These are phyloP conservation scores for Muscidifurax raptorellus DNA, from an alignment of 1,140 invertebrate genomes.

Conservation along the genomic window DNA sequence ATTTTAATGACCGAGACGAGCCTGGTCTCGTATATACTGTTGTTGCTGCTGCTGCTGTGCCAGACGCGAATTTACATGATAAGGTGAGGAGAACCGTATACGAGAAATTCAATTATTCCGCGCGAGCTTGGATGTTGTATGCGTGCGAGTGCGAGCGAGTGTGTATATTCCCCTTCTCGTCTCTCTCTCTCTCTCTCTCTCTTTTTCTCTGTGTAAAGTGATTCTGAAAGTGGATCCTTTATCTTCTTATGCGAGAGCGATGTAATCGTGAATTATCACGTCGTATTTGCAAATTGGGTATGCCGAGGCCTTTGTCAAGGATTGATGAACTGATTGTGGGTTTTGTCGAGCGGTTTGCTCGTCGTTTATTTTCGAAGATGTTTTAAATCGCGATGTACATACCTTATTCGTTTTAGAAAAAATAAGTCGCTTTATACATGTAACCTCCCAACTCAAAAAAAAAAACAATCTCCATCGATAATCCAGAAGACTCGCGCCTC, in stretches of 20 bases:
- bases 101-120: slow-evolving; percentile 48
- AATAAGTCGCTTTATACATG: too few species aligned
- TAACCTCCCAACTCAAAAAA: too few species aligned
- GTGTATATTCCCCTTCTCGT: background rate
- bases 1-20: slow-evolving; percentile 50
- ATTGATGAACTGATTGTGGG: background rate
- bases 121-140: slow-evolving; percentile 18
- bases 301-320: background rate
- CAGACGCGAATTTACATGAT: slow-evolving; percentile 49
- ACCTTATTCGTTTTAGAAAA: too few species aligned
- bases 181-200: too few species aligned
- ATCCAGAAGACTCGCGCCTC: slow-evolving; percentile 5
- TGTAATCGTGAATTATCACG: slow-evolving; percentile 30
- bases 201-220: background rate
- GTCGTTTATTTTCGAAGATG: background rate
- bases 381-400: background rate
- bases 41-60: background rate
- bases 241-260: slow-evolving; percentile 20
- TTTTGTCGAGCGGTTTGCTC: background rate
- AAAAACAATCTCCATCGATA: background rate
- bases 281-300: background rate
- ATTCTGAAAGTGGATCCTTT: slow-evolving; percentile 21
- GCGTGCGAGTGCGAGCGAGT: slow-evolving; percentile 4
- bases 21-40: background rate
- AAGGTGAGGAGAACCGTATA: slow-evolving; percentile 20